phyloP scores from a whole-genome alignment of 1,140 invertebrate genomes.

The Heterodera carotae region DNA sequence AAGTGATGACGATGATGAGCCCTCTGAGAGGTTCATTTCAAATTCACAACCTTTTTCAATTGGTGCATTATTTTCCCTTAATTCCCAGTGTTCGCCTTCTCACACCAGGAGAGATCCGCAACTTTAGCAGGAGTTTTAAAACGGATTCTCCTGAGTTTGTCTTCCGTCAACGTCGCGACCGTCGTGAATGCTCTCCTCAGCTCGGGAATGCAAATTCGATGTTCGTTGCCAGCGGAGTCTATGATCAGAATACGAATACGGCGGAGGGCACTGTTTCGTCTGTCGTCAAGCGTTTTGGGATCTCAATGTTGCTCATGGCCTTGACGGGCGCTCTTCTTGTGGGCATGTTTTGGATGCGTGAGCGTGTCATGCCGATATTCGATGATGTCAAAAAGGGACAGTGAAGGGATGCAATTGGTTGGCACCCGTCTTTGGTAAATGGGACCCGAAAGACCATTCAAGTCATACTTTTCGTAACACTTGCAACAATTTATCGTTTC shows the following conservation, averaged over 20 bases:
- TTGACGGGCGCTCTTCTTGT: not conserved
- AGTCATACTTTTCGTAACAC: not conserved
- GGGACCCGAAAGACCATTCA: not conserved
- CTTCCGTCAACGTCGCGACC: not conserved
- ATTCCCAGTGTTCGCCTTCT: not conserved
- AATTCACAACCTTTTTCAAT: not conserved
- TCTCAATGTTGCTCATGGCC: not conserved
- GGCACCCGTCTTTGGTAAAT: not conserved
- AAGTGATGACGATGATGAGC: constrained; percentile 27
- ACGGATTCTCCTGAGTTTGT: not conserved
- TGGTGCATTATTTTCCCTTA: not conserved
- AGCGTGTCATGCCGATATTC: not conserved
- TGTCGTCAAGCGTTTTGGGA: not conserved
- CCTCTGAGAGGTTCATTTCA: constrained; percentile 1
- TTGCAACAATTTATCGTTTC: no score
- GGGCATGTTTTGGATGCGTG: constrained; percentile 5
- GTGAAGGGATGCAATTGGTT: not conserved
- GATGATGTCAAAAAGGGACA: not conserved
- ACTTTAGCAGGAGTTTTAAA: constrained; percentile 21
- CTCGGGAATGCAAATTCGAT: not conserved
- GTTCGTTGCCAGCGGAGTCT: not conserved
- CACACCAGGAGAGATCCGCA: not conserved
- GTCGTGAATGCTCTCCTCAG: constrained; percentile 3
- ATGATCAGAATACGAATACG: not conserved
- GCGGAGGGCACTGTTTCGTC: not conserved